Conservation (phyloP, 1,140 invertebrate genomes). For the Frieseomelitta varia region DNA sequence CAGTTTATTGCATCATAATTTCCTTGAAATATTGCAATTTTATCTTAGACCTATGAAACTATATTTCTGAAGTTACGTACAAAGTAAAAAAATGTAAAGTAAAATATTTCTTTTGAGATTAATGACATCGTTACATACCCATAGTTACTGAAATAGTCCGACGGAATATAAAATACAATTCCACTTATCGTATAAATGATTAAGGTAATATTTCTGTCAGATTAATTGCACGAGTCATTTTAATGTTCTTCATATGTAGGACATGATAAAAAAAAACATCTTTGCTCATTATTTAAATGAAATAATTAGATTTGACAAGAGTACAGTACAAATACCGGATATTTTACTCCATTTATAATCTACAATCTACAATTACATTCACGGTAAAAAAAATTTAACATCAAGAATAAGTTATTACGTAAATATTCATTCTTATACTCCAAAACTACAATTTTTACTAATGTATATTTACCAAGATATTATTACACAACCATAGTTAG, state of each 20-base stretch:
- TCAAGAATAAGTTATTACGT: background rate
- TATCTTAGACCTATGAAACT: background rate
- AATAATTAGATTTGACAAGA: background rate
- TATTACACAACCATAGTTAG: background rate
- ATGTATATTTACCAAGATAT: background rate
- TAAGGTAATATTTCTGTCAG: no score
- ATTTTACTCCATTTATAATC: background rate
- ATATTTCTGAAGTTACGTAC: background rate
- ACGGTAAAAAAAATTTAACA: background rate
- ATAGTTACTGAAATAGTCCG: background rate
- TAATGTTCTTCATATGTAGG: no score
- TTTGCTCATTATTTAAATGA: background rate
- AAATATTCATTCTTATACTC: background rate
- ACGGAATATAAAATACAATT: constrained; percentile 7
- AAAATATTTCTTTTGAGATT: background rate
- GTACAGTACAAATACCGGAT: background rate
- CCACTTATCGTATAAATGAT: background rate
- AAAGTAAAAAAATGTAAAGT: background rate
- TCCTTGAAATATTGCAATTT: background rate
- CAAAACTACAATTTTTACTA: background rate
- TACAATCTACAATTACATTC: background rate
- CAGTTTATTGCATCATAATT: background rate
- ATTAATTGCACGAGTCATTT: background rate
- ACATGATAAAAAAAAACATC: background rate
- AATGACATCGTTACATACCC: background rate